These are phyloP conservation scores for Phaenicophaeus curvirostris DNA, from an alignment of 2,797 vertebrate species.

Conservation along the genomic window DNA sequence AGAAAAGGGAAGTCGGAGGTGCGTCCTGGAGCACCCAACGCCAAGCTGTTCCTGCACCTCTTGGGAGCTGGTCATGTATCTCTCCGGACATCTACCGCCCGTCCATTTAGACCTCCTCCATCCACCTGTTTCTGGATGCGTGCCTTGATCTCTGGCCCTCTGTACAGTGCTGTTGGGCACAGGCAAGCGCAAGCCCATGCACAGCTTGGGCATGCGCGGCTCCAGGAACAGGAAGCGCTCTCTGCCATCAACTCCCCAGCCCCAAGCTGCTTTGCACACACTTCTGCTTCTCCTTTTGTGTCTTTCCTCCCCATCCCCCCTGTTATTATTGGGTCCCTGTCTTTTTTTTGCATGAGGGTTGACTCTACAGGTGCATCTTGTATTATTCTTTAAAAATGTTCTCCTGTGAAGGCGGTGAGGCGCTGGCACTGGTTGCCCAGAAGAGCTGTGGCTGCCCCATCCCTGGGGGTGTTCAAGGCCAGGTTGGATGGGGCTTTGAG, in stretches of 20 bases:
- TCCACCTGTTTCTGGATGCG: background rate
- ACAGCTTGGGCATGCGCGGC: background rate
- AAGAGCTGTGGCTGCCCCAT: too few species aligned
- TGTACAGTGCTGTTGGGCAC: background rate
- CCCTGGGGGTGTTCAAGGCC: too few species aligned
- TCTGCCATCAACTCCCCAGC: slow-evolving; percentile 64
- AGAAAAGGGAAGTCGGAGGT: slow-evolving; percentile 50
- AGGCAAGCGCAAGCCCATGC: background rate
- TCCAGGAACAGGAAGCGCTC: slow-evolving; percentile 79
- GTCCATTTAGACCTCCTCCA: background rate
- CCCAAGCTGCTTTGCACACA: slow-evolving; percentile 75
- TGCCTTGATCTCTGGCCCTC: background rate
- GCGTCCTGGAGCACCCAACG: background rate
- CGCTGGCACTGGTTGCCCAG: too few species aligned
- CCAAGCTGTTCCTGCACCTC: background rate
- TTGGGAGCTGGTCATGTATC: slow-evolving; percentile 49
- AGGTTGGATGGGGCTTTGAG: too few species aligned
- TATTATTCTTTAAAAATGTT: too few species aligned
- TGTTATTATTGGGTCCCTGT: background rate
- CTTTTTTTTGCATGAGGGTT: background rate
- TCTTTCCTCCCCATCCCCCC: background rate
- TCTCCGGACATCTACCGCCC: background rate
- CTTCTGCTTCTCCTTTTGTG: slow-evolving; percentile 81
- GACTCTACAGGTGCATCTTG: background rate
- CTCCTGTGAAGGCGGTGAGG: too few species aligned